phyloP scores from a whole-genome alignment of 2,888 invertebrate species.

The Macrophya alboannulata region DNA sequence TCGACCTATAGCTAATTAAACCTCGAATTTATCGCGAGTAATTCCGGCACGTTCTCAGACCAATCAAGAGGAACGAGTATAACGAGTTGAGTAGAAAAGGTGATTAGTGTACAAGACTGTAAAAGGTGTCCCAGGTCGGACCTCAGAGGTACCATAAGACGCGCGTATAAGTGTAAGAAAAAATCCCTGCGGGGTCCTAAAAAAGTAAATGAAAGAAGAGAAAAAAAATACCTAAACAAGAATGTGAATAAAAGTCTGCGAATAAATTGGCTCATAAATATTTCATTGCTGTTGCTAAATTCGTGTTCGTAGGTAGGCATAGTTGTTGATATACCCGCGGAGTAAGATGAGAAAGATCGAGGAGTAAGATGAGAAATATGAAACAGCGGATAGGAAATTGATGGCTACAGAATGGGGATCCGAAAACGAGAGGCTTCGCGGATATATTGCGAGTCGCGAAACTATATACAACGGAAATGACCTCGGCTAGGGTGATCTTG shows the following conservation, averaged over 20 bases:
- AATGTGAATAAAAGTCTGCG: conserved; percentile 19
- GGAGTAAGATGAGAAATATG: conserved; percentile 21
- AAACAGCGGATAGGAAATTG: conserved; percentile 37
- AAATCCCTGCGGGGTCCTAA: neutral
- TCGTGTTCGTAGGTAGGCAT: neutral
- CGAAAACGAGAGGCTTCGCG: conserved; percentile 1
- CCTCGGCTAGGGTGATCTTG: conserved; percentile 14
- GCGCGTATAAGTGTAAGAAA: neutral
- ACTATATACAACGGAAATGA: conserved; percentile 40
- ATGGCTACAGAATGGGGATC: neutral
- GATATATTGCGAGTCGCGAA: conserved; percentile 8
- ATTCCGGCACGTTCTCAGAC: neutral
- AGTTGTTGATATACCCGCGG: neutral
- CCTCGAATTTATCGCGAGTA: neutral
- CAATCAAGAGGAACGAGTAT: neutral
- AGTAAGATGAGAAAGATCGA: conserved; percentile 37
- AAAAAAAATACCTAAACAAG: neutral
- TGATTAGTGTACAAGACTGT: neutral
- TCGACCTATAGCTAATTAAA: neutral
- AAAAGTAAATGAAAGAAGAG: neutral
- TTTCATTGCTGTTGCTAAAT: conserved; percentile 36
- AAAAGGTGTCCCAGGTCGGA: neutral
- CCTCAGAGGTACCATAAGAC: no score
- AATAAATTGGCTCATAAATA: conserved; percentile 49
- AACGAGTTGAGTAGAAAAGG: neutral